These are phyloP conservation scores for Acridotheres tristis DNA, from an alignment of 2,797 vertebrate genomes.

Conservation along the genomic window DNA sequence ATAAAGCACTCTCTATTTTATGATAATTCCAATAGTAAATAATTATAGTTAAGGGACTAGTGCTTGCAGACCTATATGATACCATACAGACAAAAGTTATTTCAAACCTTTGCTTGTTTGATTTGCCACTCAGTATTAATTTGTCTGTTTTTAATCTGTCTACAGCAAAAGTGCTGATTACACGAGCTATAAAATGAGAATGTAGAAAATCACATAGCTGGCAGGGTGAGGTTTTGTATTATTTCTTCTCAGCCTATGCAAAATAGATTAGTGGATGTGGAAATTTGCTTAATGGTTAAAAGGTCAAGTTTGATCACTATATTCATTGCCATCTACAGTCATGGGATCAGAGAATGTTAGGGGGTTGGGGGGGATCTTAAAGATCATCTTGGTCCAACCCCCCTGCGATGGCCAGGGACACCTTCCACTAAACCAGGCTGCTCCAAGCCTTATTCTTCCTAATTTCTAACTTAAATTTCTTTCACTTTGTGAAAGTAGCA, in stretches of 20 bases:
- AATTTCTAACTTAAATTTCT: background rate
- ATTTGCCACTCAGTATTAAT: background rate
- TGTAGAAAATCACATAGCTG: background rate
- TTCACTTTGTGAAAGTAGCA: background rate
- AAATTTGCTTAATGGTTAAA: background rate
- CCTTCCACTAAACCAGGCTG: background rate
- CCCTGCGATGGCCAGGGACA: background rate
- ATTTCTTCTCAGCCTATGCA: background rate
- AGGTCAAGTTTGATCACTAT: background rate
- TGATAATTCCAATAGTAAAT: background rate
- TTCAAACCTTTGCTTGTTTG: background rate
- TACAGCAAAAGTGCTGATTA: background rate
- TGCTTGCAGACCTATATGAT: background rate
- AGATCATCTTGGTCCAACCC: background rate
- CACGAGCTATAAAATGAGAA: background rate
- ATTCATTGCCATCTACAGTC: background rate
- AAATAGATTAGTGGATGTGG: background rate
- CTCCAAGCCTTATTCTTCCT: background rate
- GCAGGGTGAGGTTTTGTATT: background rate
- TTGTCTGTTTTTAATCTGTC: background rate
- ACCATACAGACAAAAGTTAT: background rate
- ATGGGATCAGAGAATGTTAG: background rate
- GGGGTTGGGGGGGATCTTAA: background rate
- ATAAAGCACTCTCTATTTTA: background rate
- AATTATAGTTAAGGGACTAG: background rate